A percentile compares a stretch with the other conserved stretches of the same genome.
Evolutionary conservation across 2,113 vertebrate genomes (phyloP).

Genomic region (Salvator merianae): DNA sequence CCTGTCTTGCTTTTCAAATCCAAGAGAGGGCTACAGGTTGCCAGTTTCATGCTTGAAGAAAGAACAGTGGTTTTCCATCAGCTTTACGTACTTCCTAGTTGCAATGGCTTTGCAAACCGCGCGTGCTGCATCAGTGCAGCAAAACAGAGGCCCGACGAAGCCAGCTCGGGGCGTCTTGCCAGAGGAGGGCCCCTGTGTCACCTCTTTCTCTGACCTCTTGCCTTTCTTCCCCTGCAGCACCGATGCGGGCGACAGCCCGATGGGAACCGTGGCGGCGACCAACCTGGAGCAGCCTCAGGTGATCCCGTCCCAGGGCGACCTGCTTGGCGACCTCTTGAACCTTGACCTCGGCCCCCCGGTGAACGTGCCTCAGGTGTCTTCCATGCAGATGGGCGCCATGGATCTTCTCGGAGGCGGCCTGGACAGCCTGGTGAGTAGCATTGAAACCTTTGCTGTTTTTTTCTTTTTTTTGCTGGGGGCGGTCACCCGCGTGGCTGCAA

Average conservation of each 20-base stretch:
- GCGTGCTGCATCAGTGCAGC: too few species aligned
- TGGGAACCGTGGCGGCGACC: constrained; percentile 79
- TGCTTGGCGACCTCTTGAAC: constrained; percentile 94
- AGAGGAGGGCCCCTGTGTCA: not conserved
- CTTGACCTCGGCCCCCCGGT: constrained; percentile 92
- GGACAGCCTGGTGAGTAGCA: constrained; percentile 90
- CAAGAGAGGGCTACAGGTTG: too few species aligned
- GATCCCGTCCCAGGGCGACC: constrained; percentile 93
- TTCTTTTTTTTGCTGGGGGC: not conserved
- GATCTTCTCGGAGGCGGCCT: constrained; percentile 95
- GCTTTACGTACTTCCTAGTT: too few species aligned
- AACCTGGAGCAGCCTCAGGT: constrained; percentile 91
- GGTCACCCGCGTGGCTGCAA: not conserved
- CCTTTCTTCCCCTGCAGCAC: constrained; percentile 70
- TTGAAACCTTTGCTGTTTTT: not conserved
- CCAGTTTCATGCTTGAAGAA: too few species aligned
- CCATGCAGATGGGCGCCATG: constrained; percentile 95
- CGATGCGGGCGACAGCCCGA: constrained; percentile 93
- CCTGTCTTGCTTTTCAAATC: too few species aligned
- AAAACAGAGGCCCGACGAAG: too few species aligned
- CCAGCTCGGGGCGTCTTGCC: too few species aligned
- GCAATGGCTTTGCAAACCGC: too few species aligned
- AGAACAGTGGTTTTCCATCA: too few species aligned
- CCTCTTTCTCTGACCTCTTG: not conserved
- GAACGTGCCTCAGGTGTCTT: constrained; percentile 91